These are phyloP conservation scores for Nannospalax galili DNA, from an alignment of 2,113 vertebrate species.

Conservation along the genomic window DNA sequence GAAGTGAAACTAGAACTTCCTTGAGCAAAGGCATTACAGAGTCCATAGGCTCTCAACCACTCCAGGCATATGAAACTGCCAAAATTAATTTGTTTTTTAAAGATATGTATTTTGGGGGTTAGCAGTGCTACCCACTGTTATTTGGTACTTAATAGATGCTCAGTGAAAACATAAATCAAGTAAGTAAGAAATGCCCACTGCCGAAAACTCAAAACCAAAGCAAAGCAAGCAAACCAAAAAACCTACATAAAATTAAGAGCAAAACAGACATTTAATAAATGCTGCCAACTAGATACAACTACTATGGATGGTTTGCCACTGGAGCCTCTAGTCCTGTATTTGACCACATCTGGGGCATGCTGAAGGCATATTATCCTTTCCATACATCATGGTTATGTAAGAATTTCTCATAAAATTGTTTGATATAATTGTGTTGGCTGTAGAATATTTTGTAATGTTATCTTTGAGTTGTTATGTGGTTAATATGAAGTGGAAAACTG, in stretches of 20 bases:
- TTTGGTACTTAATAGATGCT: not conserved
- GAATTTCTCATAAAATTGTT: not conserved
- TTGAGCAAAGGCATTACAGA: not conserved
- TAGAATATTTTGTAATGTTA: not conserved
- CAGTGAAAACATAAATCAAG: not conserved
- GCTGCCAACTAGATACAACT: not conserved
- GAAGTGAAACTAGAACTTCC: not conserved
- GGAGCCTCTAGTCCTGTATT: not conserved
- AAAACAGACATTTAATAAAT: not conserved
- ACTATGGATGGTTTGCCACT: not conserved
- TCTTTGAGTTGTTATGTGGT: not conserved
- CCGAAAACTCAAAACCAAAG: not conserved
- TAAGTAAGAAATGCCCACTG: not conserved
- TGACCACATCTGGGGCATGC: not conserved
- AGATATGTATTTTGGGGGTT: no score
- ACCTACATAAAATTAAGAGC: not conserved
- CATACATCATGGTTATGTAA: not conserved
- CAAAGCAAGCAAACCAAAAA: not conserved
- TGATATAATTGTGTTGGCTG: not conserved
- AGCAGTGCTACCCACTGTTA: not conserved
- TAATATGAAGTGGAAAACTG: not conserved
- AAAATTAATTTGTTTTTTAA: not conserved
- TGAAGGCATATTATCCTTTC: not conserved
- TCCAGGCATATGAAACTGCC: not conserved
- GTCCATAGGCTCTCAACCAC: not conserved